phyloP scores from a whole-genome alignment of 2,113 vertebrate species.

The Rana temporaria region DNA sequence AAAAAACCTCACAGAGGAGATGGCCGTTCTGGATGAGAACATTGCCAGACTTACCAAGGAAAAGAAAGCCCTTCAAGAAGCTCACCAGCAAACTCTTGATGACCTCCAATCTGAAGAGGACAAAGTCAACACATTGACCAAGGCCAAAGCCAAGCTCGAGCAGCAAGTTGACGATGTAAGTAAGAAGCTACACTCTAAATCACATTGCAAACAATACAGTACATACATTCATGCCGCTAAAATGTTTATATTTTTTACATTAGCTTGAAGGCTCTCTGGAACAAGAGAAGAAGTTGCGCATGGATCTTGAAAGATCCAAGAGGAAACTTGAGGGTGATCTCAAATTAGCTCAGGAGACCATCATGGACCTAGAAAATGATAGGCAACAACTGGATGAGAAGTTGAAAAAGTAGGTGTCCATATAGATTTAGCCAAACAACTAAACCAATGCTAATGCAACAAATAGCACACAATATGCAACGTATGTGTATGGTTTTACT shows the following conservation, averaged over 20 bases:
- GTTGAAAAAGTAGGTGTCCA: slow-evolving; percentile 76
- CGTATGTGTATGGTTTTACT: neutral
- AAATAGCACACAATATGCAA: neutral
- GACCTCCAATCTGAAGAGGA: slow-evolving; percentile 75
- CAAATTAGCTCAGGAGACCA: slow-evolving; percentile 77
- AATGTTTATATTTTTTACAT: slow-evolving; percentile 28
- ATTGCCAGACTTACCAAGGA: slow-evolving; percentile 81
- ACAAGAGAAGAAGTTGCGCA: slow-evolving; percentile 84
- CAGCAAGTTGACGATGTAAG: slow-evolving; percentile 77
- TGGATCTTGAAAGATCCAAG: slow-evolving; percentile 85
- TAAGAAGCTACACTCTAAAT: neutral
- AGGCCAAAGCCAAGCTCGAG: slow-evolving; percentile 72
- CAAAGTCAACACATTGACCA: slow-evolving; percentile 67
- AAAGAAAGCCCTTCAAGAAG: slow-evolving; percentile 79
- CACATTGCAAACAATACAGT: neutral
- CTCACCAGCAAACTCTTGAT: slow-evolving; percentile 75
- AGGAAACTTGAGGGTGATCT: slow-evolving; percentile 84
- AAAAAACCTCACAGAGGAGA: slow-evolving; percentile 82
- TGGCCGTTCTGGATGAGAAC: slow-evolving; percentile 82
- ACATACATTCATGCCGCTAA: neutral
- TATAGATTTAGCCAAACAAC: neutral
- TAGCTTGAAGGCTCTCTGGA: slow-evolving; percentile 85
- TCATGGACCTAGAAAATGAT: slow-evolving; percentile 81
- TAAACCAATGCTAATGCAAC: neutral
- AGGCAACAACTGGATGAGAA: slow-evolving; percentile 77